Percentiles rank a stretch among this genome's conserved stretches.
Evolutionary conservation across 2,113 vertebrate genomes (phyloP).

Genomic region (Rhabdornis inornatus): DNA sequence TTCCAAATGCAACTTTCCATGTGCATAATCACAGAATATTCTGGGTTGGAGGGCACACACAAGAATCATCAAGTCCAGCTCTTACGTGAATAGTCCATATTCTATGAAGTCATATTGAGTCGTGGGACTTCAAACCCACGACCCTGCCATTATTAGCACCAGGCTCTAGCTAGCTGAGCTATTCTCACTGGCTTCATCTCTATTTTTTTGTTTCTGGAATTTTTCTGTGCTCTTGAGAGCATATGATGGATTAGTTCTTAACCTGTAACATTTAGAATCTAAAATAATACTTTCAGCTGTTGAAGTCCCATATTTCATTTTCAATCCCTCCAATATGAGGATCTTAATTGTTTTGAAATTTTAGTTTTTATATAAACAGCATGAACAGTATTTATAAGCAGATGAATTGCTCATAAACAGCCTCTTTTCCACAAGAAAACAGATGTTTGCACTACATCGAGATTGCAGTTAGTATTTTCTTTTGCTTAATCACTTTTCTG

Average conservation of each 20-base stretch:
- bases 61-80: background rate
- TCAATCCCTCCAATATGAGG: background rate
- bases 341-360: background rate
- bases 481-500: background rate
- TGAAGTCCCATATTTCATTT: background rate
- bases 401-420: background rate
- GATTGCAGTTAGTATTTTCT: background rate
- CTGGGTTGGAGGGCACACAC: too few relatives aligned
- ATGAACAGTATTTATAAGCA: background rate
- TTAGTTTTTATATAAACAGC: background rate
- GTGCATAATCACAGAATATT: background rate
- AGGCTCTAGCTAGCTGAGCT: background rate
- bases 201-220: background rate
- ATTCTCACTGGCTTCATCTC: background rate
- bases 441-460: background rate
- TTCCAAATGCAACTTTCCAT: background rate
- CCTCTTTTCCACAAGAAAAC: background rate
- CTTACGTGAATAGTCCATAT: background rate
- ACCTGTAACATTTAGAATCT: background rate
- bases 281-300: background rate
- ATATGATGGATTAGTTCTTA: background rate
- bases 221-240: background rate
- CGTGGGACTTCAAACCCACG: rapidly evolving
- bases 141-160: background rate
- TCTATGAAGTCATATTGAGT: too few relatives aligned